Conservation (phyloP, 2,113 vertebrate genomes). For the Etheostoma cragini region DNA sequence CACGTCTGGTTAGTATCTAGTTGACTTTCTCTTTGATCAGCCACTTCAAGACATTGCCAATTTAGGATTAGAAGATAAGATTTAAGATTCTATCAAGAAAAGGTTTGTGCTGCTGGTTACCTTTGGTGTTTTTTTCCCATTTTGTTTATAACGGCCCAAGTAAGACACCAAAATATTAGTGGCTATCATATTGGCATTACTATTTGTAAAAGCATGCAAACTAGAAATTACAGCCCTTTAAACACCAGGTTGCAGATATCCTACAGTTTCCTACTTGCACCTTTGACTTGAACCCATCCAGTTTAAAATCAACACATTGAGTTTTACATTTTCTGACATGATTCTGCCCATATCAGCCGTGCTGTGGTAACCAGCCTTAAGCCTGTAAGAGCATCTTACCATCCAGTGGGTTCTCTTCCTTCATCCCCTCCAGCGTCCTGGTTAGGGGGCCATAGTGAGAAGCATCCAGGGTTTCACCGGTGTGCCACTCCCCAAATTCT, state of each 20-base stretch:
- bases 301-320: background rate
- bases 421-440: constrained; percentile 77
- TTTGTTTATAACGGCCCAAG: background rate
- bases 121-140: background rate
- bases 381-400: constrained; percentile 64
- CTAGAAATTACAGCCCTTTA: background rate
- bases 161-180: background rate
- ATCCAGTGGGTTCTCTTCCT: constrained; percentile 82
- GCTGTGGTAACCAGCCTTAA: background rate
- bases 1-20: background rate
- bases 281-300: background rate
- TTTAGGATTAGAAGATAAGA: background rate
- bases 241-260: background rate
- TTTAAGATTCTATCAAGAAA: background rate
- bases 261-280: background rate
- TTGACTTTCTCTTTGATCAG: background rate
- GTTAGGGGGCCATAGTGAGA: constrained; percentile 52
- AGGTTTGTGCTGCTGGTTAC: background rate
- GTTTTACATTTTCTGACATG: background rate
- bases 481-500: constrained; percentile 46
- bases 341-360: background rate
- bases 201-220: background rate
- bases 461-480: constrained; percentile 51
- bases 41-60: background rate
- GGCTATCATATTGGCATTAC: background rate